Base-by-base conservation (phyloP, 2,888 invertebrate genomes). In the Endomychus coccineus region DNA sequence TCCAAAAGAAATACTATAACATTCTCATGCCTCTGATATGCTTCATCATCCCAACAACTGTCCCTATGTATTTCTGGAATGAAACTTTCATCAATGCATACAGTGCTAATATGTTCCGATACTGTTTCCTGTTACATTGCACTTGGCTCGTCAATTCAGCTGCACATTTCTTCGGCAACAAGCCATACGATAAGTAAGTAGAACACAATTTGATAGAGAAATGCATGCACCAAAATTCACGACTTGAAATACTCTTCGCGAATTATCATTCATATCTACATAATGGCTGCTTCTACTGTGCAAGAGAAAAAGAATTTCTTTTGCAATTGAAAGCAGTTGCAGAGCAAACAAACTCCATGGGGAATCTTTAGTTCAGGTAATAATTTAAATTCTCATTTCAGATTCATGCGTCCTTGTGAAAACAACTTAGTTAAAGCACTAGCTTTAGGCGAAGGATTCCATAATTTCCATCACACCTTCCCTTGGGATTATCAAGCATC, bases 101-200 rank as follows among this genome's bases (percentile, higher is more conserved):
- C 71, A 78, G 78, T 59, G 75, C 81, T 23, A 76, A 80, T 12
- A 72, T 83, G 58, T 75, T 88, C 61, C 78, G 91, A 33, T 91
- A 89, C 68, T 72, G 80, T 16, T 74, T 82, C 59, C 79, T 82
- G 27, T 73, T 92, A 34, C 86, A 92, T 64, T 80, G 82, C 40
- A 91, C 91, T 1, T 92, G 90, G 91, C 71, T 86, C 40, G 89
- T 91, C 21, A 92, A 92, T 70, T 87, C 86, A 44, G 85, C 84
- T 2, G 91, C 91, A 1, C 91, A 91, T 69, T 75, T 82, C 54
- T 83, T 78, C 71, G 84, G 84, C 32, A 71, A 74, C 52, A 80
- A 77, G 51, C 83, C 84, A 10, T 84, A 83, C 57, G 83, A 90
- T 64, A 77, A 71, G 71, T 75, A 62, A 69, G 71, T n/a, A n/a